Percentiles rank a stretch among this genome's conserved stretches.
These are phyloP conservation scores for Lycaon pictus DNA, from an alignment of 2,113 vertebrate species.

Conservation along the genomic window DNA sequence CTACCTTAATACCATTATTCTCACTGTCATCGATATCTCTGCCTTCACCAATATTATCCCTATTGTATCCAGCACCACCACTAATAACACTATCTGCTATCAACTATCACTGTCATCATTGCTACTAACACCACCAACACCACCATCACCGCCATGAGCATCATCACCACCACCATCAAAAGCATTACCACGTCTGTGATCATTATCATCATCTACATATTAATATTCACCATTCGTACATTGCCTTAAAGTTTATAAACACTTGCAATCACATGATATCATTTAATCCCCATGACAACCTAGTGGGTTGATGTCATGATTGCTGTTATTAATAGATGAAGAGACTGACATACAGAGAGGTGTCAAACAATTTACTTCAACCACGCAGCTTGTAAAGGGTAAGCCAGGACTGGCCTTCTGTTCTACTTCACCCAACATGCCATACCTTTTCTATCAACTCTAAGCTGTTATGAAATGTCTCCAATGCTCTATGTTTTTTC, in stretches of 20 bases:
- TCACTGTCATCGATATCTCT: background rate
- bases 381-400: no score
- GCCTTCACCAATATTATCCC: background rate
- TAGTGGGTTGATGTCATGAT: background rate
- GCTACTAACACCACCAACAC: background rate
- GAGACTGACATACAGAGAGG: background rate
- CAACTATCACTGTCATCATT: fast-evolving
- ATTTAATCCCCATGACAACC: background rate
- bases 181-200: background rate
- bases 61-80: no score
- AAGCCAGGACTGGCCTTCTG: background rate
- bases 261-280: background rate
- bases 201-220: no score
- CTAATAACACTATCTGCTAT: fast-evolving
- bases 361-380: background rate
- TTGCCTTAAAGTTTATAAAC: background rate
- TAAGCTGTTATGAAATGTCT: background rate
- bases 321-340: background rate
- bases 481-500: background rate
- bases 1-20: background rate
- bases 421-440: background rate
- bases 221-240: background rate
- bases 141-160: fast-evolving
- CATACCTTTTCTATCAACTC: background rate
- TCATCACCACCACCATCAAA: background rate